These are phyloP conservation scores for Prorops nasuta DNA, from an alignment of 1,140 invertebrate genomes.

Conservation along the genomic window DNA sequence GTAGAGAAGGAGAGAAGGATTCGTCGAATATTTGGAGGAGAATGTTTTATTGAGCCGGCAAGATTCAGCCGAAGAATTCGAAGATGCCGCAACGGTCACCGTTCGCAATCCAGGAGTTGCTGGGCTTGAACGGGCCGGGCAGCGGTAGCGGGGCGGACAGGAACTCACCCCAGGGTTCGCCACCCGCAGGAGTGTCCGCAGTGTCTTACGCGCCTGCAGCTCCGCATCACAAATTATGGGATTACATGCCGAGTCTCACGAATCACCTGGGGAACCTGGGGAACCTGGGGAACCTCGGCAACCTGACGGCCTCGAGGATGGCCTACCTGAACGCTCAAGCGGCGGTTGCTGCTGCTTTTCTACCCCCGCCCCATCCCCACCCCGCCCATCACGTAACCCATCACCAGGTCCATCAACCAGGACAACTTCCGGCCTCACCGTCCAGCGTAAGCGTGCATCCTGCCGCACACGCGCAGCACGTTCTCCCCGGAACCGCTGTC, in stretches of 20 bases:
- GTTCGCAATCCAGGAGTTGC: constrained; percentile 88
- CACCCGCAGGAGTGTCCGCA: constrained; percentile 54
- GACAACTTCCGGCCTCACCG: constrained; percentile 46
- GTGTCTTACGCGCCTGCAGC: constrained; percentile 55
- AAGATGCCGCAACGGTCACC: constrained; percentile 80
- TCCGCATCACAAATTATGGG: constrained; percentile 54
- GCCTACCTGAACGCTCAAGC: constrained; percentile 86
- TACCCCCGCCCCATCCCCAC: constrained; percentile 66
- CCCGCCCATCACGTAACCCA: constrained; percentile 51
- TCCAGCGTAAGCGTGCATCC: constrained; percentile 49
- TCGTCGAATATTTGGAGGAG: too few species aligned
- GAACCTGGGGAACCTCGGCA: constrained; percentile 47
- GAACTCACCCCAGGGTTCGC: constrained; percentile 54
- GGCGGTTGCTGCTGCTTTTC: constrained; percentile 81
- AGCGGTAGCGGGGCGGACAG: constrained; percentile 48
- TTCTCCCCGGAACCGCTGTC: constrained; percentile 46
- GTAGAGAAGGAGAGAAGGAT: too few species aligned
- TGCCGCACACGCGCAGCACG: constrained; percentile 50
- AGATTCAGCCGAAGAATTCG: constrained; percentile 22
- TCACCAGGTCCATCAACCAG: constrained; percentile 53
- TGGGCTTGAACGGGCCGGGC: constrained; percentile 67
- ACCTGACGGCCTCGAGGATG: constrained; percentile 70
- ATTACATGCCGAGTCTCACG: constrained; percentile 53
- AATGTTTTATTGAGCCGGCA: constrained; percentile 23
- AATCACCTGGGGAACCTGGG: constrained; percentile 50